Conservation (phyloP, 1,140 invertebrate species). For the Bombus breviceps region DNA sequence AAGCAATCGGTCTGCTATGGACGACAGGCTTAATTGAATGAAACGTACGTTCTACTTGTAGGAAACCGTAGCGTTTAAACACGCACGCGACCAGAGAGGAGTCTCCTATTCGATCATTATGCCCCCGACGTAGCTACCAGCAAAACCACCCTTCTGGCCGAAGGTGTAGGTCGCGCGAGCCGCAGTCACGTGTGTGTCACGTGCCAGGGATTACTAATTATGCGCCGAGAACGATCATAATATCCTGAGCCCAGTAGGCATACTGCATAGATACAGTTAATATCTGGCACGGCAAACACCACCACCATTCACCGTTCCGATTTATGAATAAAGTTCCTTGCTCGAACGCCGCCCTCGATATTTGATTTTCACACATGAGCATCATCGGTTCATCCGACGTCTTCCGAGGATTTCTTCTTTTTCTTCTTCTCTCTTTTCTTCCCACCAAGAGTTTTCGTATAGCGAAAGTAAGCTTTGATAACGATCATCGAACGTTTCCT, state of each 20-base stretch:
- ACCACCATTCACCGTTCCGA: constrained; percentile 61
- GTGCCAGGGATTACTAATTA: constrained; percentile 81
- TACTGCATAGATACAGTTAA: constrained; percentile 79
- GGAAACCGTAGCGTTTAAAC: constrained; percentile 47
- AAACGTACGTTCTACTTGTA: constrained; percentile 38
- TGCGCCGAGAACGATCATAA: constrained; percentile 79
- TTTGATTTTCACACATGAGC: constrained; percentile 81
- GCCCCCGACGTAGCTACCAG: constrained; percentile 10
- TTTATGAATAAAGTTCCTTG: constrained; percentile 75
- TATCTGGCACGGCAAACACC: constrained; percentile 79
- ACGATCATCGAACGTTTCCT: too few species aligned
- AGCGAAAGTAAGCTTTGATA: too few species aligned
- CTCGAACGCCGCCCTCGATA: constrained; percentile 66
- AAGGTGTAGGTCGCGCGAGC: constrained; percentile 64
- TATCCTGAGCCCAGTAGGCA: constrained; percentile 75
- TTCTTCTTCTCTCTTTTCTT: background rate
- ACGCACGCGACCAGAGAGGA: constrained; percentile 46
- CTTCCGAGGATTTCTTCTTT: background rate
- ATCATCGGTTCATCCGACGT: background rate
- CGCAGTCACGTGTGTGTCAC: constrained; percentile 76
- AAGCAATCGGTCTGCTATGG: background rate
- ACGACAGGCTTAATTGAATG: constrained; percentile 53
- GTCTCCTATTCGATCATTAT: constrained; percentile 42
- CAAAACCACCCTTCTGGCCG: constrained; percentile 52
- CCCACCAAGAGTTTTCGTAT: too few species aligned